Conservation (phyloP, 2,113 vertebrate genomes). For the Cervus canadensis region DNA sequence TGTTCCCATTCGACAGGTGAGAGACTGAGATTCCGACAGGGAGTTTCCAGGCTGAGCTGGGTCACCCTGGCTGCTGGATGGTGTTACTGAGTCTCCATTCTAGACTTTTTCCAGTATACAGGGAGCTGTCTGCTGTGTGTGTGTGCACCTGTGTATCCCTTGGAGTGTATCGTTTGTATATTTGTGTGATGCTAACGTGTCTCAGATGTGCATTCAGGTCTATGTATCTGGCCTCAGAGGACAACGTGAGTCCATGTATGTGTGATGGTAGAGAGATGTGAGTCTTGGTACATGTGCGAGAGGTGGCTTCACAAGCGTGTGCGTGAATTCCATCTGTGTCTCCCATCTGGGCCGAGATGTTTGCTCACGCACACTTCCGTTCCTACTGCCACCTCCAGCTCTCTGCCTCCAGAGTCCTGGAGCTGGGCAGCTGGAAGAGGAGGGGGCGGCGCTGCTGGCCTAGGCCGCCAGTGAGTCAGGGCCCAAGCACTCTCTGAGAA, state of each 20-base stretch:
- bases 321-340: fast-evolving
- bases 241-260: background rate
- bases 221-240: background rate
- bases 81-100: background rate
- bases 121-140: background rate
- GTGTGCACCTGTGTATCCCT: background rate
- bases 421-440: background rate
- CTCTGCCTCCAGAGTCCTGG: background rate
- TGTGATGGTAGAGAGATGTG: background rate
- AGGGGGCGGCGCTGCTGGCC: background rate
- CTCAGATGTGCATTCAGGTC: background rate
- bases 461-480: background rate
- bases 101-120: background rate
- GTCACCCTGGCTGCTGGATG: background rate
- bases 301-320: background rate
- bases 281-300: background rate
- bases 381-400: background rate
- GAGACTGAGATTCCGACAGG: background rate
- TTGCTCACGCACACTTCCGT: background rate
- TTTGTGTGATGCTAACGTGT: background rate
- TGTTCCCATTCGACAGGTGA: slow-evolving; percentile 30
- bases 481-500: background rate
- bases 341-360: background rate
- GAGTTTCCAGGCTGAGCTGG: background rate
- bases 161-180: background rate